Conservation (phyloP, 2,113 vertebrate genomes). For the Emydocephalus ijimae region DNA sequence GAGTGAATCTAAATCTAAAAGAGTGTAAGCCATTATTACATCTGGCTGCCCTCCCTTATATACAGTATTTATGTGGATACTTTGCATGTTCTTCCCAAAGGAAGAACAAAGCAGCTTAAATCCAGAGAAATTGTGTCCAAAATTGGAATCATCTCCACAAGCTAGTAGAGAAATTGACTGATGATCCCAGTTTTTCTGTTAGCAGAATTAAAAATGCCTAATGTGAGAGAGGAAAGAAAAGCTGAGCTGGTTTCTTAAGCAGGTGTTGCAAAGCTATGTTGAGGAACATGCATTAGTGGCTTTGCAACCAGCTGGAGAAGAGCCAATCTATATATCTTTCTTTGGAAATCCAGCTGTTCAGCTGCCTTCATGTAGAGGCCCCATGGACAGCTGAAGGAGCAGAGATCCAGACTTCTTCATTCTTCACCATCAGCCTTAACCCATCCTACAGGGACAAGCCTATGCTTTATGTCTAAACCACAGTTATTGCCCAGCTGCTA, state of each 20-base stretch:
- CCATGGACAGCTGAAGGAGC: conserved; percentile 66
- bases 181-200: conserved; percentile 66
- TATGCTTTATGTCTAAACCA: background rate
- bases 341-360: conserved; percentile 69
- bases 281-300: conserved; percentile 64
- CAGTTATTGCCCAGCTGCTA: conserved; percentile 50
- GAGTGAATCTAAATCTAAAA: conserved; percentile 9
- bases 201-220: conserved; percentile 75
- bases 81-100: conserved; percentile 9
- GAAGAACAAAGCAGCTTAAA: conserved; percentile 37
- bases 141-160: conserved; percentile 54
- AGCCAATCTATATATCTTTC: conserved; percentile 60
- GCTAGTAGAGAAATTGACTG: conserved; percentile 66
- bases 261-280: conserved; percentile 66
- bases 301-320: conserved; percentile 65
- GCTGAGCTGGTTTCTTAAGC: conserved; percentile 66
- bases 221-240: conserved; percentile 46
- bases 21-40: conserved; percentile 26
- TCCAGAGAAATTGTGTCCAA: conserved; percentile 46
- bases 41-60: conserved; percentile 21
- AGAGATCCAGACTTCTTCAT: conserved; percentile 68
- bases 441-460: background rate
- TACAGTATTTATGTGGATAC: background rate
- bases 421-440: conserved; percentile 53
- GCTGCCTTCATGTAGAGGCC: conserved; percentile 58